Evolutionary conservation across 2,888 invertebrate genomes (phyloP).

Genomic region (Thalpophila matura): DNA sequence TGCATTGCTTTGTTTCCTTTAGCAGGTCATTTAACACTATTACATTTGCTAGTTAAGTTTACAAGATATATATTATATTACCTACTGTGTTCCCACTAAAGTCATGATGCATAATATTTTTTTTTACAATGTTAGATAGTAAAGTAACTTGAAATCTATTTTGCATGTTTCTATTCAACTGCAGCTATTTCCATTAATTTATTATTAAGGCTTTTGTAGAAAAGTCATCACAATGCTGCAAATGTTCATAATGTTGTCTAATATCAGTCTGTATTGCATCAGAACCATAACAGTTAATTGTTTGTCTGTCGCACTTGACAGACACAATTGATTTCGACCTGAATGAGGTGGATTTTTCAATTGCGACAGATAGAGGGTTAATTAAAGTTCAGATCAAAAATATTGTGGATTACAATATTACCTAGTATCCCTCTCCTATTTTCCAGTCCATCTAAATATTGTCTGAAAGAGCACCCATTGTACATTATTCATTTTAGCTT

Average conservation of each 20-base stretch:
- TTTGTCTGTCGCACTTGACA: too few species aligned
- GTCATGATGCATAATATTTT: background rate
- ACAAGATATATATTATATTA: background rate
- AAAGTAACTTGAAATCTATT: background rate
- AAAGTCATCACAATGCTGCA: too few species aligned
- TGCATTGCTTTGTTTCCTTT: background rate
- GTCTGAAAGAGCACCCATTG: too few species aligned
- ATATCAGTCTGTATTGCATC: slow-evolving; percentile 14
- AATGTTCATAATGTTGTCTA: background rate
- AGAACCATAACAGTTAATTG: background rate
- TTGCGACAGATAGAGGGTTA: too few species aligned
- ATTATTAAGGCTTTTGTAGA: too few species aligned
- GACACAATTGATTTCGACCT: too few species aligned
- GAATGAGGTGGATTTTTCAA: too few species aligned
- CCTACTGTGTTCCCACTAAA: background rate
- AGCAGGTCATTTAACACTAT: background rate
- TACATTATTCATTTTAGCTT: too few species aligned
- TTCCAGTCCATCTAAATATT: too few species aligned
- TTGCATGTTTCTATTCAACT: background rate
- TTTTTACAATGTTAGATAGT: too few species aligned
- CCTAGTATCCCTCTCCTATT: too few species aligned
- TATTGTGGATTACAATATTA: background rate
- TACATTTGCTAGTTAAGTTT: background rate
- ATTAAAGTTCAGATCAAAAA: background rate
- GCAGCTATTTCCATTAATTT: too few species aligned